A percentile compares a stretch with the other conserved stretches of the same genome.
Conservation (phyloP, 2,888 invertebrate genomes). For the Arrhopalites spinosus region DNA sequence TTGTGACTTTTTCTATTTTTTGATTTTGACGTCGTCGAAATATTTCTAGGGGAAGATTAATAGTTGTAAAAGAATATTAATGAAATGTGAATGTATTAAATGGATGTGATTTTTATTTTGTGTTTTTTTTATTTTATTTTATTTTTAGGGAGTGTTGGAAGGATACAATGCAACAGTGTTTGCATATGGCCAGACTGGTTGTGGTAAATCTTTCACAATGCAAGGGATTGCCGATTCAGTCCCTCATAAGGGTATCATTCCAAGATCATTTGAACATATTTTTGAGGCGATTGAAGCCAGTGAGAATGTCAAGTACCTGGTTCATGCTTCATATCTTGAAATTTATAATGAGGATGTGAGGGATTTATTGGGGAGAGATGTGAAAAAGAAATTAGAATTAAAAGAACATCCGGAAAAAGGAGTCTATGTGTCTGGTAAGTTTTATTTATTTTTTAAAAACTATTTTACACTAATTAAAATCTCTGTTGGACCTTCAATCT, state of each 20-base stretch:
- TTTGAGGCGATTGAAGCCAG: conserved; percentile 82
- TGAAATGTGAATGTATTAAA: too few species aligned
- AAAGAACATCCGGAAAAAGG: conserved; percentile 71
- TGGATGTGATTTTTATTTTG: neutral
- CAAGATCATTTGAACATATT: conserved; percentile 82
- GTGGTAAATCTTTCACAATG: conserved; percentile 91
- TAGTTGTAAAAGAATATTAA: too few species aligned
- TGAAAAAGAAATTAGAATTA: conserved; percentile 67
- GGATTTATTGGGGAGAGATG: conserved; percentile 69
- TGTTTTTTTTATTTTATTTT: neutral
- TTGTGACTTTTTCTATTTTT: too few species aligned
- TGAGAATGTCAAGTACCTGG: conserved; percentile 71
- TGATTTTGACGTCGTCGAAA: too few species aligned
- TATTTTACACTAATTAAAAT: too few species aligned
- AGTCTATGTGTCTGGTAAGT: conserved; percentile 69
- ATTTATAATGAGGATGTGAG: conserved; percentile 83
- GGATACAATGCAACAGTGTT: conserved; percentile 93
- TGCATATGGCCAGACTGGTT: conserved; percentile 91
- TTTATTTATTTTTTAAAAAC: too few species aligned
- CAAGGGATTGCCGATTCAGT: conserved; percentile 68
- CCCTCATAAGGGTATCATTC: conserved; percentile 70
- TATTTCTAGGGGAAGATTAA: too few species aligned
- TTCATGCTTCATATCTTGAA: conserved; percentile 79
- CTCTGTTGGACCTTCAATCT: too few species aligned
- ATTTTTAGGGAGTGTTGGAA: conserved; percentile 75